Evolutionary conservation across 2,113 vertebrate species (phyloP), one percentile per base, ranked within the genome.

Genomic region (Tyrannus savana): DNA sequence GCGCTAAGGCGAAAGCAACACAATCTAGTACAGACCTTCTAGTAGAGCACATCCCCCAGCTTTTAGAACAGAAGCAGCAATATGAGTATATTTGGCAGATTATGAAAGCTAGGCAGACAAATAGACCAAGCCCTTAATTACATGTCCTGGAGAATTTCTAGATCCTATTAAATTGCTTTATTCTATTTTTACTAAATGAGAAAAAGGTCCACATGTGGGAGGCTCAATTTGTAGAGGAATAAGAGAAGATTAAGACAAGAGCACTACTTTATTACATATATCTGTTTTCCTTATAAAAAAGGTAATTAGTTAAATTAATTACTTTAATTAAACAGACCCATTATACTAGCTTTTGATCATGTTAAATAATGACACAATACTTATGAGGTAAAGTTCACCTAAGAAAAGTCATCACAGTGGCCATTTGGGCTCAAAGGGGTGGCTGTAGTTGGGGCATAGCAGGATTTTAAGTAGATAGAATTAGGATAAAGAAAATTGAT

Each of bases 401-500:
- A 71, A 75, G 55, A 77, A 49, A 25, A 92, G 62, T 84, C 80
- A 90, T 66, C 79, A 60, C 2, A 2, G 28, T 42, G 80, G 41
- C n/a, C 60, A 24, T 80, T 85, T 71, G 28, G 81, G 37, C 87
- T 87, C 73, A 76, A 84, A 88, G 50, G n/a, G 41, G 60, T 73
- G 49, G 33, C 53, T 95, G 39, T 62, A 94, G 84, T 74, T 80
- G 91, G 41, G 1, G 0, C 62, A 46, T 60, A 73, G 62, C 69
- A 77, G 35, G 62, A 84, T 79, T 95, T 93, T 84, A 64, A 60
- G 44, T 56, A 85, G 76, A 59, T n/a, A 73, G 56, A 95, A 90
- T 59, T 80, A 67, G 52, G 31, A 74, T 77, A 74, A 94, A 96
- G 58, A 69, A 93, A 90, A 97, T 78, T 92, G 83, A 88, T 94